Evolutionary conservation across 2,113 vertebrate species (phyloP), one percentile per base, ranked within the genome.

Genomic region (Odobenus rosmarus): DNA sequence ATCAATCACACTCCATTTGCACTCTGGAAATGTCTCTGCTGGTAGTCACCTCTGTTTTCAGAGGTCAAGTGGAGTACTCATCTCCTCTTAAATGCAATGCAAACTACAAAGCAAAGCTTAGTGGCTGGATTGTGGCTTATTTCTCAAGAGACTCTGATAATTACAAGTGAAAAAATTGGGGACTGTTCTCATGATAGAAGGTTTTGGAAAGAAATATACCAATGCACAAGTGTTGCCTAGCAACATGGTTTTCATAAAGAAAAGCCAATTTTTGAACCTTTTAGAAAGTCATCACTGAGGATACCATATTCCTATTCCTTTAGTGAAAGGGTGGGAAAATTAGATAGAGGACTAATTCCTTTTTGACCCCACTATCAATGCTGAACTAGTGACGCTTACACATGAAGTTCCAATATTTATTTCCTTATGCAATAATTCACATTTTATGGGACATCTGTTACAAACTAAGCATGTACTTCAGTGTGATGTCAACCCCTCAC

Each of bases 121-220:
- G 79, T 82, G 46, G 7, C 87, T 94, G 42, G 88, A 96, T 86
- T 92, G 88, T 92, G 88, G 72, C 89, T 98, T 90, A 87, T 95
- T 95, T 90, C 88, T 95, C 83, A 95, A 92, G 95, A 93, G 79
- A 81, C 55, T 82, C 33, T 71, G 80, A 49, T 92, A 96, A 96
- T 92, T 93, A 91, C 55, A 67, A 79, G 10, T 92, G 24, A 83
- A 93, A 84, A 96, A 84, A 62, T 46, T 19, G 31, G 61, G 9
- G 13, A 31, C 49, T 39, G 16, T 16, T 92, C 36, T 80, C 46
- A 67, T 31, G 74, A 72, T 71, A 62, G 85, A 80, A 61, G 33
- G 42, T 33, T 98, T 91, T 88, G 31, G 33, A 57, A 77, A 86
- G 64, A 88, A 95, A 84, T 53, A 88, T n/a, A 83, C 12, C 79